Evolutionary conservation across 2,113 vertebrate genomes (phyloP).

Genomic region (Amia ocellicauda): DNA sequence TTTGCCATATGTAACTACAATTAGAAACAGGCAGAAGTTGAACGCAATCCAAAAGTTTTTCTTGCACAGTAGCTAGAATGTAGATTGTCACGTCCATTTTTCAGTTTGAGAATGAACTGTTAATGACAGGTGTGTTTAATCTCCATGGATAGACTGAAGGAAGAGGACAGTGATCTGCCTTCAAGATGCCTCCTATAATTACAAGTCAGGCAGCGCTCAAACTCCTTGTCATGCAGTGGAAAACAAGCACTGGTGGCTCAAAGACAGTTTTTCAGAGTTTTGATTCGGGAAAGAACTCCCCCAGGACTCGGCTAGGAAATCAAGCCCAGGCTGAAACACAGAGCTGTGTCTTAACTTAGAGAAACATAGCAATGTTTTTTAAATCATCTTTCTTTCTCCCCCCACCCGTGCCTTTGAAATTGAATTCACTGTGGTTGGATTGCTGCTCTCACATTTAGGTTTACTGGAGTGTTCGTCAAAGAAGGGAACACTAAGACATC

Average conservation of each 20-base stretch:
- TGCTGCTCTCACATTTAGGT: too few relatives aligned
- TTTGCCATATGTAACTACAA: neutral
- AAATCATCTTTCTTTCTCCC: too few relatives aligned
- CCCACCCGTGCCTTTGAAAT: too few relatives aligned
- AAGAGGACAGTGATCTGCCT: neutral
- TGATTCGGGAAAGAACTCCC: too few relatives aligned
- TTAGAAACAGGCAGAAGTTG: neutral
- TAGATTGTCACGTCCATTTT: neutral
- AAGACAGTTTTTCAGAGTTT: too few relatives aligned
- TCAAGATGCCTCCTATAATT: neutral
- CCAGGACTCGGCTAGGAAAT: too few relatives aligned
- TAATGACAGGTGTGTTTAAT: slow-evolving; percentile 17
- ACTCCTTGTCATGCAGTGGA: neutral
- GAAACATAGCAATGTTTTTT: too few relatives aligned
- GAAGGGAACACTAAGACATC: too few relatives aligned
- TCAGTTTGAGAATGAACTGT: neutral
- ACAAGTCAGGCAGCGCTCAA: neutral
- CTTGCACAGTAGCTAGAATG: neutral
- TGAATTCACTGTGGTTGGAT: too few relatives aligned
- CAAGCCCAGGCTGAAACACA: too few relatives aligned
- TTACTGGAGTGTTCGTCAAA: too few relatives aligned
- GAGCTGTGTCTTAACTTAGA: too few relatives aligned
- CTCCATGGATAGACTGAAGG: neutral
- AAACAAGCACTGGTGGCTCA: neutral
- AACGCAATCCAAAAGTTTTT: neutral